A percentile compares a stretch with the other conserved stretches of the same genome.
These are phyloP conservation scores for Cichlasoma orientale DNA, from an alignment of 2,797 vertebrate species.

Conservation along the genomic window DNA sequence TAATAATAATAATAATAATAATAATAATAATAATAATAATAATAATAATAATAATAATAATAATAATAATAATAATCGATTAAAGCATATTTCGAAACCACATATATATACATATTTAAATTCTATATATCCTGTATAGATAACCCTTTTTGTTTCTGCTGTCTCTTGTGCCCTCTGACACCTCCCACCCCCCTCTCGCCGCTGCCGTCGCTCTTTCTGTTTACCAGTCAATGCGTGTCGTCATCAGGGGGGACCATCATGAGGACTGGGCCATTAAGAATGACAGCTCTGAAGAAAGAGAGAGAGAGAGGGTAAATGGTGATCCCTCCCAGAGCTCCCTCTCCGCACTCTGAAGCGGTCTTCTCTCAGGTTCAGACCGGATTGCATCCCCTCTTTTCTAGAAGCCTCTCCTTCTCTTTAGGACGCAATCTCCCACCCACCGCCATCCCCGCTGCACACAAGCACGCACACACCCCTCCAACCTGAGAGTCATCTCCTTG, in stretches of 20 bases:
- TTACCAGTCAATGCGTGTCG: slow-evolving; percentile 96
- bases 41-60: not conserved
- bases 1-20: not conserved
- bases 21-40: not conserved
- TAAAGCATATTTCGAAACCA: not conserved
- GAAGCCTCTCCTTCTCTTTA: slow-evolving; percentile 58
- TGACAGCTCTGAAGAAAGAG: slow-evolving; percentile 89
- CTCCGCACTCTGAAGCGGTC: slow-evolving; percentile 87
- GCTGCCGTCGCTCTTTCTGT: slow-evolving; percentile 85
- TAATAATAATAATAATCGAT: not conserved
- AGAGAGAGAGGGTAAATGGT: slow-evolving; percentile 94
- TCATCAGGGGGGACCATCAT: slow-evolving; percentile 92
- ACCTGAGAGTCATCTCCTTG: slow-evolving; percentile 50
- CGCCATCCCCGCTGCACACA: slow-evolving; percentile 28
- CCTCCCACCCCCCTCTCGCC: slow-evolving; percentile 80
- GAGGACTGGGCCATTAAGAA: slow-evolving; percentile 94
- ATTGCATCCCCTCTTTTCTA: slow-evolving; percentile 70
- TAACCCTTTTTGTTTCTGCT: not conserved
- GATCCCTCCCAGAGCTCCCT: slow-evolving; percentile 95
- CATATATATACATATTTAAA: not conserved
- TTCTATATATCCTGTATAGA: not conserved
- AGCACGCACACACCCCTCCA: slow-evolving; percentile 35
- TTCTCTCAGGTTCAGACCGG: slow-evolving; percentile 91
- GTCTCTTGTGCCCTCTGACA: slow-evolving; percentile 37
- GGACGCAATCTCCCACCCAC: slow-evolving; percentile 35